These are phyloP conservation scores for Matsumyia berberina DNA, from an alignment of 2,888 invertebrate species.

Conservation along the genomic window DNA sequence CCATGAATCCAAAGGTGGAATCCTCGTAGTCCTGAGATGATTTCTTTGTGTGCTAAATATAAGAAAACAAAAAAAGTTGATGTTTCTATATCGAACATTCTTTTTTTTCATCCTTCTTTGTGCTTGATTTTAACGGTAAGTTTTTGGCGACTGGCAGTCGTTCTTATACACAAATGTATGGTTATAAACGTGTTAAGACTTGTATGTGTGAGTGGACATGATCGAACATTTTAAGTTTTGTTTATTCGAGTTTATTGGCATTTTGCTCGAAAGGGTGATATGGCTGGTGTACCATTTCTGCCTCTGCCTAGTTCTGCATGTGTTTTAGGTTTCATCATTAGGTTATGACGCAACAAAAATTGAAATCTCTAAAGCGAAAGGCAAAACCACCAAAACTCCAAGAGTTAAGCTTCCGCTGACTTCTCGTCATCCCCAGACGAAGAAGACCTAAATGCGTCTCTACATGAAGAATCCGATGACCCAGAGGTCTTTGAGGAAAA, in stretches of 20 bases:
- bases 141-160: not conserved
- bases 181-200: not conserved
- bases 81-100: too few species aligned
- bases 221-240: not conserved
- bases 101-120: too few species aligned
- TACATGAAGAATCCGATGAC: too few species aligned
- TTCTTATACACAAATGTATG: constrained; percentile 8
- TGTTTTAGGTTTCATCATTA: not conserved
- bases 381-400: not conserved
- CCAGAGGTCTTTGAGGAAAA: not conserved
- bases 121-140: not conserved
- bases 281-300: not conserved
- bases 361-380: not conserved
- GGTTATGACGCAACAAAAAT: not conserved
- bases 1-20: too few species aligned
- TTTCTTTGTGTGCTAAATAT: too few species aligned
- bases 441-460: not conserved
- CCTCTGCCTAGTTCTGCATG: not conserved
- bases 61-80: too few species aligned
- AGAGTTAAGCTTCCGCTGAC: not conserved
- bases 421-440: not conserved
- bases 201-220: not conserved
- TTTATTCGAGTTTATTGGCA: constrained; percentile 2
- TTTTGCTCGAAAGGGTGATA: constrained; percentile 10
- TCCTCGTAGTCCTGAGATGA: too few species aligned